Conservation (phyloP, 2,888 invertebrate genomes). For the Dynastes grantii region DNA sequence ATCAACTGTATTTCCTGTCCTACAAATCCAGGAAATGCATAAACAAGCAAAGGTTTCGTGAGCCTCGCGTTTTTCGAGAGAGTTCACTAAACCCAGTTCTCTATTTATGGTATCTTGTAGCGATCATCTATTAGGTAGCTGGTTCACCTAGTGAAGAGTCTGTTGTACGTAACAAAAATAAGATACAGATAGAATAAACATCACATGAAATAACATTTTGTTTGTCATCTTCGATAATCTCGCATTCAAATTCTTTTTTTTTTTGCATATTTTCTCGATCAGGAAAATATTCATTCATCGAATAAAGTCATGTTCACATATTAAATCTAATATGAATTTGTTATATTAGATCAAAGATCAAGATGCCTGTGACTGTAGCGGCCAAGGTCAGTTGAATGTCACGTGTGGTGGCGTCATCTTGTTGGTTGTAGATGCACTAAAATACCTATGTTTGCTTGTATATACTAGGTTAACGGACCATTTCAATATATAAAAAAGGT, state of each 20-base stretch:
- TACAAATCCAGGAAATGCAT: background rate
- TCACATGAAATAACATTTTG: too few relatives aligned
- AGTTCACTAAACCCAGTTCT: background rate
- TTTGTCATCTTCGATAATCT: too few relatives aligned
- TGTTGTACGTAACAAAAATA: too few relatives aligned
- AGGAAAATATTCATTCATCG: too few relatives aligned
- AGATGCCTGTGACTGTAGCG: background rate
- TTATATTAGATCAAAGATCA: too few relatives aligned
- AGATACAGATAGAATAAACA: too few relatives aligned
- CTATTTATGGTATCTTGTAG: background rate
- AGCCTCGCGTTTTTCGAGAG: background rate
- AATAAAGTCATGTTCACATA: too few relatives aligned
- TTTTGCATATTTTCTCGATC: too few relatives aligned
- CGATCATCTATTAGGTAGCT: background rate
- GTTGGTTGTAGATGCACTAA: background rate
- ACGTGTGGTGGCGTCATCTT: background rate
- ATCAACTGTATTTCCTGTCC: constrained; percentile 12
- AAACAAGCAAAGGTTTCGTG: background rate
- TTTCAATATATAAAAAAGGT: background rate
- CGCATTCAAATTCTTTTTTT: too few relatives aligned
- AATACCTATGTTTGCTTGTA: background rate
- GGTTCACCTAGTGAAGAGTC: too few relatives aligned
- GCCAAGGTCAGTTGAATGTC: constrained; percentile 9
- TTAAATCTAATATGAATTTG: too few relatives aligned
- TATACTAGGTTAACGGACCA: constrained; percentile 1